phyloP scores from a whole-genome alignment of 2,113 vertebrate genomes.

The Macquaria ambigua region DNA sequence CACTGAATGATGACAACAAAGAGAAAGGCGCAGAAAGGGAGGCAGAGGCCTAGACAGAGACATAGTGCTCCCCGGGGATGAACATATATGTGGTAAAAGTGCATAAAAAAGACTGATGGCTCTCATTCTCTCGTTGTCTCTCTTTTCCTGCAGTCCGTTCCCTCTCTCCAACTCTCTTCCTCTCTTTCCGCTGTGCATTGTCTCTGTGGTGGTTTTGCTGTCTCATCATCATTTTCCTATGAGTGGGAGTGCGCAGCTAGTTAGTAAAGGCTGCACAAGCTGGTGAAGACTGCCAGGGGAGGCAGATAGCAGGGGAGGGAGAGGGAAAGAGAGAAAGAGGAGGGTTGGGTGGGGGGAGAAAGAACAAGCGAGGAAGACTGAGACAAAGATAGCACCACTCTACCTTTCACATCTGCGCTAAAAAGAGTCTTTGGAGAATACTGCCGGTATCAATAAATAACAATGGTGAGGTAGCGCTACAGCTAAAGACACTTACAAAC shows the following conservation, averaged over 20 bases:
- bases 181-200: constrained; percentile 54
- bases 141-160: constrained; percentile 36
- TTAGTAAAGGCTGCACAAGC: constrained; percentile 73
- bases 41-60: constrained; percentile 55
- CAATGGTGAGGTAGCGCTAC: constrained; percentile 34
- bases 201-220: constrained; percentile 75
- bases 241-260: constrained; percentile 74
- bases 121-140: constrained; percentile 59
- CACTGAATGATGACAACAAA: constrained; percentile 68
- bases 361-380: constrained; percentile 31
- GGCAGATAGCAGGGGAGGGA: constrained; percentile 32
- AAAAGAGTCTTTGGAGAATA: constrained; percentile 73
- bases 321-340: not conserved
- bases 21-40: constrained; percentile 36
- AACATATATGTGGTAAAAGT: constrained; percentile 71
- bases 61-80: constrained; percentile 53
- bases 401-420: constrained; percentile 71
- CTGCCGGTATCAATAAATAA: constrained; percentile 73
- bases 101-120: constrained; percentile 73
- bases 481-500: constrained; percentile 42
- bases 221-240: constrained; percentile 80
- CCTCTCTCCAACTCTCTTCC: constrained; percentile 21
- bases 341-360: not conserved
- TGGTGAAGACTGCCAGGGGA: constrained; percentile 67
- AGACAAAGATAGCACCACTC: constrained; percentile 70